Percentiles rank a stretch among this genome's conserved stretches.
Conservation (phyloP, 2,797 vertebrate species). For the Eupleurogrammus muticus region DNA sequence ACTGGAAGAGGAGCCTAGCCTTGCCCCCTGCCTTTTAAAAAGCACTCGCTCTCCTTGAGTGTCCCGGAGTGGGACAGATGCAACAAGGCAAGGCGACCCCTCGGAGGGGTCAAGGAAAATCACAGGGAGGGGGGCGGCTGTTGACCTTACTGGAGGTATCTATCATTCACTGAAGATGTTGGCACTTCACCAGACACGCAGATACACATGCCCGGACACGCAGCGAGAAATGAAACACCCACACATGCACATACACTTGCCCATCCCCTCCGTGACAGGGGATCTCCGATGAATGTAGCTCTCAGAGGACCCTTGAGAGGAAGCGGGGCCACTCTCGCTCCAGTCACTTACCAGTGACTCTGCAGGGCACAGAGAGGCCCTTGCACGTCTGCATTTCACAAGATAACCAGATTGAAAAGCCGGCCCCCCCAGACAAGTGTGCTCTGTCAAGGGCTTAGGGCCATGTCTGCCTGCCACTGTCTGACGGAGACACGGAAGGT, state of each 20-base stretch:
- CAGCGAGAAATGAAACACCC: slow-evolving; percentile 29
- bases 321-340: slow-evolving; percentile 68
- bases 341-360: slow-evolving; percentile 31
- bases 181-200: slow-evolving; percentile 54
- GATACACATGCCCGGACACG: slow-evolving; percentile 25
- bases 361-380: slow-evolving; percentile 54
- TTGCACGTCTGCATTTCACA: slow-evolving; percentile 65
- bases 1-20: slow-evolving; percentile 68
- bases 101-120: slow-evolving; percentile 78
- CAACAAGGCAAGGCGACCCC: slow-evolving; percentile 74
- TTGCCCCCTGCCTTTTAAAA: slow-evolving; percentile 74
- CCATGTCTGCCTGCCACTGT: slow-evolving; percentile 50
- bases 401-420: slow-evolving; percentile 74
- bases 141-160: slow-evolving; percentile 69
- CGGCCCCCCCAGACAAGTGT: slow-evolving; percentile 67
- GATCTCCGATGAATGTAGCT: slow-evolving; percentile 68
- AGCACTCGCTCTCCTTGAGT: slow-evolving; percentile 76
- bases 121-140: slow-evolving; percentile 59
- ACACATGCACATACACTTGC: slow-evolving; percentile 36
- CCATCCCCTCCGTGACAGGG: slow-evolving; percentile 58
- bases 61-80: slow-evolving; percentile 77
- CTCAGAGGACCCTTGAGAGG: slow-evolving; percentile 69
- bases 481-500: slow-evolving; percentile 58
- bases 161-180: slow-evolving; percentile 75
- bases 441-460: slow-evolving; percentile 66